phyloP scores from a whole-genome alignment of 2,113 vertebrate genomes.

The Neofelis nebulosa region DNA sequence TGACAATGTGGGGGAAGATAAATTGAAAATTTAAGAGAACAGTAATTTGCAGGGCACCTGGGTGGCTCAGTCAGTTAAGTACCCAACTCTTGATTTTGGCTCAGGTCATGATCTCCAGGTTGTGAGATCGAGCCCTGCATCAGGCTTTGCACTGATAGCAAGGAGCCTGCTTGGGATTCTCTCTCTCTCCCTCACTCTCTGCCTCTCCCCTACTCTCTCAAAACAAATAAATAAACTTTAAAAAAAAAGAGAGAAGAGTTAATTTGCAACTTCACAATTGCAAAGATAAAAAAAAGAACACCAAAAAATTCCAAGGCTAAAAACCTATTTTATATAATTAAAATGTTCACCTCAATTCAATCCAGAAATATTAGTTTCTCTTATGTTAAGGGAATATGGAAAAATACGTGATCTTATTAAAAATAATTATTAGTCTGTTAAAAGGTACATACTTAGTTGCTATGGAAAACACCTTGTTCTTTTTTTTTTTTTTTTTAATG shows the following conservation, averaged over 20 bases:
- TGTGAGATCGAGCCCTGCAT: too few species aligned
- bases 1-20: neutral
- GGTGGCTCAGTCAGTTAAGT: too few species aligned
- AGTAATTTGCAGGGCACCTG: neutral
- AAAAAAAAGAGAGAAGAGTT: too few species aligned
- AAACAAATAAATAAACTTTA: too few species aligned
- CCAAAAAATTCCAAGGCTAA: neutral
- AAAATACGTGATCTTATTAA: neutral
- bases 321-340: neutral
- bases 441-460: neutral
- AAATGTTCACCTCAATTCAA: neutral
- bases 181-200: too few species aligned
- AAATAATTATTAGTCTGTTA: neutral
- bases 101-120: too few species aligned
- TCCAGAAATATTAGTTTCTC: neutral
- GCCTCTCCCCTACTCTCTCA: too few species aligned
- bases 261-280: neutral
- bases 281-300: neutral
- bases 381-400: neutral
- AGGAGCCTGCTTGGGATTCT: too few species aligned
- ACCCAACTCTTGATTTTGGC: too few species aligned
- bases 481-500: too few species aligned
- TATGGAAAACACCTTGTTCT: neutral
- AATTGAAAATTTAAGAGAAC: conserved; percentile 30
- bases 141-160: too few species aligned